Conservation (phyloP, 1,140 invertebrate species). For the Ylistrum balloti region DNA sequence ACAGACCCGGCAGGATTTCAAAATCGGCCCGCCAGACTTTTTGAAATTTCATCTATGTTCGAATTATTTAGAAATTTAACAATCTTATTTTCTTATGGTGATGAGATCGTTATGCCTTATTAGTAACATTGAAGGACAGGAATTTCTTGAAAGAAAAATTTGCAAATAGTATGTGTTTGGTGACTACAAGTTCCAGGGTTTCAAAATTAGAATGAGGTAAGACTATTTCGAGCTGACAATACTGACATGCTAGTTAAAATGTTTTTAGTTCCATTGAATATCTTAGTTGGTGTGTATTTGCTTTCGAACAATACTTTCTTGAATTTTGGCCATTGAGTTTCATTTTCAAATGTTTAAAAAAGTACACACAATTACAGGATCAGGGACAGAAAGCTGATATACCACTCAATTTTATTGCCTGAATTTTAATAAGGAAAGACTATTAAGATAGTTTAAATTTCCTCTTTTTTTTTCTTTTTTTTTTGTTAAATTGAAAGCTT, state of each 20-base stretch:
- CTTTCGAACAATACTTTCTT: not conserved
- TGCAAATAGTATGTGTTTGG: not conserved
- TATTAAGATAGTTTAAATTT: not conserved
- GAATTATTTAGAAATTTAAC: not conserved
- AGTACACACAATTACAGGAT: not conserved
- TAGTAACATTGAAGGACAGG: not conserved
- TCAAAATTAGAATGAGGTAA: slow-evolving; percentile 10
- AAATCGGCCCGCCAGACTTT: not conserved
- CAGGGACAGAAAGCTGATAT: slow-evolving; percentile 19
- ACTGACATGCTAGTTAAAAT: not conserved
- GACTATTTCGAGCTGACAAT: not conserved
- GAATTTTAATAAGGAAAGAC: slow-evolving; percentile 4
- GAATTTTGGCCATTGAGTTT: not conserved
- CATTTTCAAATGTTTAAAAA: slow-evolving; percentile 36
- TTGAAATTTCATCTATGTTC: not conserved
- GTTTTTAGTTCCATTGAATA: not conserved
- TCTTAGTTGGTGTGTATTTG: not conserved
- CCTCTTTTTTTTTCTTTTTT: no score
- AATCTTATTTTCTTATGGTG: not conserved
- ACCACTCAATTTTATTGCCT: slow-evolving; percentile 27
- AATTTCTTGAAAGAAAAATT: not conserved
- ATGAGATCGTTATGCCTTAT: not conserved
- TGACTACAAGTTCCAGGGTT: not conserved
- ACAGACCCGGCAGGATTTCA: not conserved
- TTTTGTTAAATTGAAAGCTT: not conserved